Evolutionary conservation across 2,797 vertebrate genomes (phyloP), one percentile per base, ranked within the genome.

Genomic region (Lepidocolaptes lacrymiger): DNA sequence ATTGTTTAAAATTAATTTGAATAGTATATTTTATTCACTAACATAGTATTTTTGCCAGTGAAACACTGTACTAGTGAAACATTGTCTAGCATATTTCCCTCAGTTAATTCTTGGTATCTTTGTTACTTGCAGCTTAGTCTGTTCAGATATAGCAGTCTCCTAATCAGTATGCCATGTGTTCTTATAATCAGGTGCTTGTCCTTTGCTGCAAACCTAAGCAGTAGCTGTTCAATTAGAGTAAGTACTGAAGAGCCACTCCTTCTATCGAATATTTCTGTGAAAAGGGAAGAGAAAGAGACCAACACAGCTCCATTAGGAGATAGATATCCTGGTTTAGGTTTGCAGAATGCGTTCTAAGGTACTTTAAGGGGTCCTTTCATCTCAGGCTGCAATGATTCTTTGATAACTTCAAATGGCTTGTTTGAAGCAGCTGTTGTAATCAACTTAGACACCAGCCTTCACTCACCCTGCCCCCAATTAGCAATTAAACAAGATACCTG

Each of bases 351-450:
- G 18, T 66, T 89, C 84, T 55, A 74, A 88, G 77, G 39, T 83
- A 30, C 37, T 95, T 94, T 83, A 16, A 7, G 39, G n/a, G 2
- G 9, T 92, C 66, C 86, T 95, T 94, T 76, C 17, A 67, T 72
- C 56, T 90, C 67, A 69, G 43, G 59, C 75, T 92, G 68, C 58
- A 64, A 36, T 39, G 63, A 64, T 71, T 94, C 83, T 96, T 34
- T 83, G 56, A 76, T 87, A 97, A 94, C 91, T 92, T 97, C 79
- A 89, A 94, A 93, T 46, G 56, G 32, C 66, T 96, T 96, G 78
- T 95, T 94, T 95, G 79, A 97, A 97, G 85, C 89, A 96, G 91
- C 93, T 97, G 80, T 92, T 97, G 96, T 95, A 97, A 97, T 96
- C 95, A 96, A 83, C 91, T 91, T 91, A 68, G 96, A 95, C 94